These are phyloP conservation scores for Rhabdornis inornatus DNA, from an alignment of 2,113 vertebrate species.

Conservation along the genomic window DNA sequence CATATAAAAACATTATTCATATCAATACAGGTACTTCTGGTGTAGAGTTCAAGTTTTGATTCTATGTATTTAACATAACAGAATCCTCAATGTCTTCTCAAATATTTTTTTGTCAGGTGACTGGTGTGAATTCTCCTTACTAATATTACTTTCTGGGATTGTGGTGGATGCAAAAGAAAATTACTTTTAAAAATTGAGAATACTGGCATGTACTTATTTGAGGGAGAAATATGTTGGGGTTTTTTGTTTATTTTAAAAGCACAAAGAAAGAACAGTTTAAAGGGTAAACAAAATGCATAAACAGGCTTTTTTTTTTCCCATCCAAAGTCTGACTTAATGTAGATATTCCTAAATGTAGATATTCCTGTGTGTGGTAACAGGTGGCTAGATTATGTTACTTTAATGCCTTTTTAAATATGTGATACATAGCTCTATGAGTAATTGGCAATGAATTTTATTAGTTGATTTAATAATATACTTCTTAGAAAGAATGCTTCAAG, in stretches of 20 bases:
- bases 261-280: not conserved
- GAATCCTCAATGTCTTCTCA: not conserved
- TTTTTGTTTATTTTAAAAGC: not conserved
- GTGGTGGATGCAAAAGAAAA: not conserved
- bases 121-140: not conserved
- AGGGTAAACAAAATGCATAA: not conserved
- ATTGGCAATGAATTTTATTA: not conserved
- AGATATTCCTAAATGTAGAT: not conserved
- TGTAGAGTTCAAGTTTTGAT: not conserved
- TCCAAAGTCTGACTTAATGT: not conserved
- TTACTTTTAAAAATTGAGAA: not conserved
- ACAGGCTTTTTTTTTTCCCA: not conserved
- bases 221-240: accelerated
- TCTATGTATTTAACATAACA: not conserved
- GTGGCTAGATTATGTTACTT: not conserved
- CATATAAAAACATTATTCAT: not conserved
- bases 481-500: not conserved
- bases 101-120: not conserved
- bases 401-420: not conserved
- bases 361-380: not conserved
- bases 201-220: not conserved
- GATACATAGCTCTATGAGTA: not conserved
- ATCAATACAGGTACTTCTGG: not conserved
- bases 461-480: not conserved
- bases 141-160: not conserved